These are phyloP conservation scores for Gymnobelideus leadbeateri DNA, from an alignment of 2,113 vertebrate species.

Conservation along the genomic window DNA sequence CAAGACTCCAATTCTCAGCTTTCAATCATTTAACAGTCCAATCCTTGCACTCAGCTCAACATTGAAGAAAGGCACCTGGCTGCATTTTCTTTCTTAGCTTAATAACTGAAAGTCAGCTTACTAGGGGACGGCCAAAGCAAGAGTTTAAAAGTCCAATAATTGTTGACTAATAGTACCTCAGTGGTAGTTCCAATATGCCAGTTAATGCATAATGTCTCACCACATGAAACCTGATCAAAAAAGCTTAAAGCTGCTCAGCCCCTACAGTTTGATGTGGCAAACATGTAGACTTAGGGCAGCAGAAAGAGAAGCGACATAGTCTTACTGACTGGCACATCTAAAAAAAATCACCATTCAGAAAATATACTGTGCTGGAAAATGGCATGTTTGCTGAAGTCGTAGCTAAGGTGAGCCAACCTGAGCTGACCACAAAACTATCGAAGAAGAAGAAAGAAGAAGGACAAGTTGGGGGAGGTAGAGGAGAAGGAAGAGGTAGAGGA, in stretches of 20 bases:
- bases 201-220: conserved; percentile 57
- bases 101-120: conserved; percentile 47
- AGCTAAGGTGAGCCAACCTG: conserved; percentile 60
- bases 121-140: conserved; percentile 12
- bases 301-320: not conserved
- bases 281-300: conserved; percentile 18
- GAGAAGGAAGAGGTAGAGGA: not conserved
- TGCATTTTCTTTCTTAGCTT: conserved; percentile 43
- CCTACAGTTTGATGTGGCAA: conserved; percentile 23
- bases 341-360: conserved; percentile 29
- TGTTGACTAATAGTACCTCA: conserved; percentile 59
- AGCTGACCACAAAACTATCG: conserved; percentile 54
- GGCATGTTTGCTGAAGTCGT: conserved; percentile 55
- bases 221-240: conserved; percentile 68
- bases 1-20: conserved; percentile 1
- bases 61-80: not conserved
- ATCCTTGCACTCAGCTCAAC: conserved; percentile 33
- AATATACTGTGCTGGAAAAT: not conserved
- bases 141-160: conserved; percentile 68
- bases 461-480: not conserved
- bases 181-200: conserved; percentile 63
- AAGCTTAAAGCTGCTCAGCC: conserved; percentile 50
- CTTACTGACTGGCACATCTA: conserved; percentile 36
- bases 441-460: no score
- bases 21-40: conserved; percentile 30